Base-by-base conservation (phyloP, 2,113 vertebrate species). In the Petaurus breviceps region DNA sequence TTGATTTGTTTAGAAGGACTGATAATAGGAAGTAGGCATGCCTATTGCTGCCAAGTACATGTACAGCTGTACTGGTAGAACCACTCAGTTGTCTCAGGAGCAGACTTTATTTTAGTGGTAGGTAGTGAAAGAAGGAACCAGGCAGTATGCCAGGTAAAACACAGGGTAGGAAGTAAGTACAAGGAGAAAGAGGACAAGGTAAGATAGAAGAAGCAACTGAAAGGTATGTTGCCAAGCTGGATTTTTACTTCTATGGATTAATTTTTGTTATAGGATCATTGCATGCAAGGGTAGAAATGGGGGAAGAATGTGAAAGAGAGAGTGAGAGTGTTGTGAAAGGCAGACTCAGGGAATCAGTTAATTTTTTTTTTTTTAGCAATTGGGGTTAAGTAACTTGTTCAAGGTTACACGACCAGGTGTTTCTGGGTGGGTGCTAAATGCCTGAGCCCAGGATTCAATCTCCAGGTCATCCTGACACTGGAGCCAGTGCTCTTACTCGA, bases 1-100 rank as follows among this genome's bases (percentile, higher is more conserved):
- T 95, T 96, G 93, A 89, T 61, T 96, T 96, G 43, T 90, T 94
- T 90, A 92, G 55, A 92, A 61, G 94, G 93, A 1, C 55, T 93
- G 51, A 51, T 95, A 95, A 90, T 95, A 47, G 31, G n/a, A 19
- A 90, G 93, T 19, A 95, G 57, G 22, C 89, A 89, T 97, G 95
- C 37, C 54, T 95, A 0, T 90, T 89, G 31, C 47, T 37, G 91
- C 37, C 46, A 95, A 1, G 47, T 54, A 9, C 28, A 26, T 25
- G 47, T 8, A 53, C 47, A 91, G 14, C 51, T 57, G 24, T 95
- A 7, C 23, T 37, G 89, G 49, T 93, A 12, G 53, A 55, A n/a
- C 25, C 28, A 25, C 37, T 54, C 51, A 91, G 52, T 52, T 10
- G 51, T 54, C 12, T 46, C 9, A 92, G 51, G 37, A n/a, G 14